Evolutionary conservation across 2,113 vertebrate genomes (phyloP).

Genomic region (Nycticorax nycticorax): DNA sequence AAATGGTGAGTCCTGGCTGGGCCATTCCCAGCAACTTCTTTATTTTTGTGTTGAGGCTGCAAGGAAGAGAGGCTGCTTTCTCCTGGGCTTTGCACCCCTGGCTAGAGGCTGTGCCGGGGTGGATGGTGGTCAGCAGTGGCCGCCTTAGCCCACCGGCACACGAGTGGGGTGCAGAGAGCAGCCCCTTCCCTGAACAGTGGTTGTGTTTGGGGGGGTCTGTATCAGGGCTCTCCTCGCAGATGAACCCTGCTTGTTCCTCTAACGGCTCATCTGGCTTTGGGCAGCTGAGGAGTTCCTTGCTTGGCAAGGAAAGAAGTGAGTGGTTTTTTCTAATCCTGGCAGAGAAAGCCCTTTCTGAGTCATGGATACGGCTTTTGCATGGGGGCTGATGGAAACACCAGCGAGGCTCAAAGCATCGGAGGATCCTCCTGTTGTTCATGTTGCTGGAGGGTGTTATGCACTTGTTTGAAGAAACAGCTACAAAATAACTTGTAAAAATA

Average conservation of each 20-base stretch:
- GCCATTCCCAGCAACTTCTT: background rate
- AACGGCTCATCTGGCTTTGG: background rate
- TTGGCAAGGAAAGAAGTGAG: background rate
- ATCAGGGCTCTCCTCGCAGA: background rate
- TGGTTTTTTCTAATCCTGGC: background rate
- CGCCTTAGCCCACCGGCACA: fast-evolving
- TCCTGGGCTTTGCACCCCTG: background rate
- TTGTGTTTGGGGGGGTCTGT: too few species aligned
- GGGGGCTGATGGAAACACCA: background rate
- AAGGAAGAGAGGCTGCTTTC: background rate
- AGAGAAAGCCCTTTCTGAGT: background rate
- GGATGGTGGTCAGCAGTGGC: fast-evolving
- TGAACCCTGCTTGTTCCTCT: background rate
- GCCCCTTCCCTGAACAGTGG: background rate
- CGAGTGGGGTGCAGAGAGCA: background rate
- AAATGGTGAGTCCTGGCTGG: background rate
- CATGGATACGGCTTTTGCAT: background rate
- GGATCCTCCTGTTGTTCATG: background rate
- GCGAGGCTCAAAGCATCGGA: fast-evolving
- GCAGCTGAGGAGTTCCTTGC: background rate
- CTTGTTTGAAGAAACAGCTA: background rate
- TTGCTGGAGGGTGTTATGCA: background rate
- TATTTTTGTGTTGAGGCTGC: background rate
- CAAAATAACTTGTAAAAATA: background rate
- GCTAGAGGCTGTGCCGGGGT: background rate